These are phyloP conservation scores for Cynoglossus semilaevis DNA, from an alignment of 2,113 vertebrate genomes.

Conservation along the genomic window DNA sequence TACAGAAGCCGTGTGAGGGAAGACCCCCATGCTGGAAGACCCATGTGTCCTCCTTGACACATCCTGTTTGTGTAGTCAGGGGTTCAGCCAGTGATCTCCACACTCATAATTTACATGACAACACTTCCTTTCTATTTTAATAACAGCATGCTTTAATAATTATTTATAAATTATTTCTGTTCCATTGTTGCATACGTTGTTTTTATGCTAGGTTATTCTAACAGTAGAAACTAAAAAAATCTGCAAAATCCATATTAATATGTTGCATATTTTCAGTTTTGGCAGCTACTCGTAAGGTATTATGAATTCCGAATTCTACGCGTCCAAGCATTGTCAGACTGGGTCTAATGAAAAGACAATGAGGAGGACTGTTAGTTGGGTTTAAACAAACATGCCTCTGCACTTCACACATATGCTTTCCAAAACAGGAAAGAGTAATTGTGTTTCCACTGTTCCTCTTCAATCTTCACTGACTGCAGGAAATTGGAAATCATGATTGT, in stretches of 20 bases:
- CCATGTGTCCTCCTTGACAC: conserved; percentile 66
- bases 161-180: no score
- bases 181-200: no score
- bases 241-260: no score
- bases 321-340: no score
- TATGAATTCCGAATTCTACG: no score
- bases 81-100: conserved; percentile 65
- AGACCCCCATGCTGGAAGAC: conserved; percentile 63
- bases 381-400: conserved; percentile 59
- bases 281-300: no score
- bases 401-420: conserved; percentile 51
- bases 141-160: conserved; percentile 7
- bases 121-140: conserved; percentile 44
- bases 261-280: conserved; percentile 12
- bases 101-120: conserved; percentile 63
- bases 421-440: conserved; percentile 30
- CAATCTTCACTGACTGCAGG: conserved; percentile 47
- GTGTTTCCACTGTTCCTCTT: conserved; percentile 47
- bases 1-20: conserved; percentile 62
- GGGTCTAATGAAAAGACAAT: conserved; percentile 50
- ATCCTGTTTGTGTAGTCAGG: conserved; percentile 72
- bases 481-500: conserved; percentile 58
- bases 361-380: conserved; percentile 31
- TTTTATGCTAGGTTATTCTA: no score
- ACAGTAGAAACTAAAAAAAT: no score